Conservation (phyloP, 1,140 invertebrate genomes). For the Palaemon carinicauda region DNA sequence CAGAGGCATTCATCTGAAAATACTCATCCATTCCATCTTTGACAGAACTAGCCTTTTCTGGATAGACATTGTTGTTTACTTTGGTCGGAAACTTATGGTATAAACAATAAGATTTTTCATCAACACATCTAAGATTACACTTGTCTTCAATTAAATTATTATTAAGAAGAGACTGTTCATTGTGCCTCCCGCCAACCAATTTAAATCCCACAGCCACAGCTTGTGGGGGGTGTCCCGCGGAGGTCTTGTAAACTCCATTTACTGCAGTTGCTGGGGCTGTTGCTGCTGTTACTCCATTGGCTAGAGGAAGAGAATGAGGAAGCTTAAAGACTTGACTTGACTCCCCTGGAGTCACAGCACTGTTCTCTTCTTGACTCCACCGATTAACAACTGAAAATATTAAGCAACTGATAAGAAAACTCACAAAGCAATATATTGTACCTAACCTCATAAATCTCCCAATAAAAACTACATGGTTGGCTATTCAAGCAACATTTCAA, state of each 20-base stretch:
- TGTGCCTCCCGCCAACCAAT: constrained; percentile 5
- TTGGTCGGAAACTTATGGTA: constrained; percentile 54
- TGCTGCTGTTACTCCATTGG: constrained; percentile 11
- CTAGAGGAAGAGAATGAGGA: neutral
- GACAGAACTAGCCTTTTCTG: constrained; percentile 32
- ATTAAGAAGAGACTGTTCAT: constrained; percentile 46
- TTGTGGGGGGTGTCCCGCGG: neutral
- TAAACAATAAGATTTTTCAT: constrained; percentile 42
- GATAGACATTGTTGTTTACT: constrained; percentile 59
- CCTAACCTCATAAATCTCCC: too few species aligned
- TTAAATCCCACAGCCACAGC: neutral
- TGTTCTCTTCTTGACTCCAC: neutral
- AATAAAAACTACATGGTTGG: neutral
- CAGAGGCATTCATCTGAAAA: constrained; percentile 41
- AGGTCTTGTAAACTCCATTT: constrained; percentile 27
- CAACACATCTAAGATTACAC: constrained; percentile 43
- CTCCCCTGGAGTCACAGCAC: constrained; percentile 14
- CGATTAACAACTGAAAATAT: neutral
- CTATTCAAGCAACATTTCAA: neutral
- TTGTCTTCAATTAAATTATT: constrained; percentile 48
- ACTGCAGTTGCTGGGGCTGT: neutral
- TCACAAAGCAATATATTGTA: too few species aligned
- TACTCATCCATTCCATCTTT: constrained; percentile 61
- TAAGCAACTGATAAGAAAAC: neutral
- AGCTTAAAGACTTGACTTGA: neutral